Conservation (phyloP, 64 coral and sea anemone species). For the Catalaphyllia jardinei region DNA sequence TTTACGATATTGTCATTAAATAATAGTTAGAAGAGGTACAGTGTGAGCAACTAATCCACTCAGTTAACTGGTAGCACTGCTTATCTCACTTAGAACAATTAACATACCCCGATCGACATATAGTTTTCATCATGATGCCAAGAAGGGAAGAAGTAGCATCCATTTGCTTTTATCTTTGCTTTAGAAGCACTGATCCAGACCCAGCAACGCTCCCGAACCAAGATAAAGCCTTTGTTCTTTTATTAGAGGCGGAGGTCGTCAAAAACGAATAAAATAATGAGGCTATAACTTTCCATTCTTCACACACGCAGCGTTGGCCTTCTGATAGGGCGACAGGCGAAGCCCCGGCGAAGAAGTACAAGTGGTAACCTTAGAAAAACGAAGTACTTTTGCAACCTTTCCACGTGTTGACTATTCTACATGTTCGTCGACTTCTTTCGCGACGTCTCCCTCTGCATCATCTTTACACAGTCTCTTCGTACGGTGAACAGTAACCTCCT, state of each 20-base stretch:
- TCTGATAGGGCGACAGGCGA: too few relatives aligned
- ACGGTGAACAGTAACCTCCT: constrained; percentile 8
- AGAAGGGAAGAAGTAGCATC: constrained; percentile 38
- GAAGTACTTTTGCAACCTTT: constrained; percentile 27
- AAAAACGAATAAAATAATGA: constrained; percentile 75
- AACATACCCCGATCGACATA: constrained; percentile 61
- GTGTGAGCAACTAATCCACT: constrained; percentile 8
- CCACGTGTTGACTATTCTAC: constrained; percentile 2
- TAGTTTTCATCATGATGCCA: constrained; percentile 65
- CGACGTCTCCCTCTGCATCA: constrained; percentile 10
- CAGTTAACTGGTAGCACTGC: background rate
- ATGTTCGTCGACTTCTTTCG: constrained; percentile 3
- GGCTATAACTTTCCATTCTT: constrained; percentile 65
- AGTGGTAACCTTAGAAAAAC: constrained; percentile 23
- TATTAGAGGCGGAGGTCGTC: constrained; percentile 39
- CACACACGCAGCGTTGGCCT: constrained; percentile 32
- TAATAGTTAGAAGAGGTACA: background rate
- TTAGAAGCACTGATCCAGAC: constrained; percentile 63
- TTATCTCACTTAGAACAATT: background rate
- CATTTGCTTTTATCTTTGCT: constrained; percentile 75
- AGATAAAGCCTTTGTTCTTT: constrained; percentile 56
- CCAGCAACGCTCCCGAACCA: constrained; percentile 62
- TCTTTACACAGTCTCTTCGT: constrained; percentile 23
- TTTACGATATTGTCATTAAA: background rate
- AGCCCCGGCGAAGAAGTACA: constrained; percentile 42